phyloP scores from a whole-genome alignment of 2,888 invertebrate genomes.

The Lymantria monacha region DNA sequence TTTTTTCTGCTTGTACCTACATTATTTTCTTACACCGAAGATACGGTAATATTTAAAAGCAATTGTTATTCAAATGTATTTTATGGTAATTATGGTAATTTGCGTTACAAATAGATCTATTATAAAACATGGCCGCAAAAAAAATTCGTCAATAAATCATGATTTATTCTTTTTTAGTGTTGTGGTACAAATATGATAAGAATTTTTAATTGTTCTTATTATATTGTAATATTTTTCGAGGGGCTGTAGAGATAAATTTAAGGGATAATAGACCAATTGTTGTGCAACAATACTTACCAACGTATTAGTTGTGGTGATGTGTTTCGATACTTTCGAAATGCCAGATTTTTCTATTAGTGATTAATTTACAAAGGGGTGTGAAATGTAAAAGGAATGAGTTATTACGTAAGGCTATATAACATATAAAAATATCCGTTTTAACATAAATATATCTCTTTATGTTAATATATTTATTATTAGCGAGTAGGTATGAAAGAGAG shows the following conservation, averaged over 20 bases:
- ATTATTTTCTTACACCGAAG: not conserved
- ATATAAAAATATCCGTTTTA: too few species aligned
- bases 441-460: too few species aligned
- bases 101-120: conserved; percentile 28
- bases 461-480: too few species aligned
- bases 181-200: conserved; percentile 42
- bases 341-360: conserved; percentile 12
- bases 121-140: conserved; percentile 38
- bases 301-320: conserved; percentile 55
- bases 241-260: conserved; percentile 57
- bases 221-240: conserved; percentile 64
- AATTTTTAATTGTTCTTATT: conserved; percentile 66
- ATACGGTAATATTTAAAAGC: conserved; percentile 3
- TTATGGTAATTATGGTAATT: conserved; percentile 47
- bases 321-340: conserved; percentile 20
- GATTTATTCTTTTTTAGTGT: conserved; percentile 59
- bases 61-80: conserved; percentile 13
- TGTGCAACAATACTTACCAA: conserved; percentile 66
- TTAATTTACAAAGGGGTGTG: conserved; percentile 5
- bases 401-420: too few species aligned
- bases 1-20: too few species aligned
- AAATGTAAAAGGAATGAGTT: not conserved
- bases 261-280: conserved; percentile 67
- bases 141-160: conserved; percentile 47
- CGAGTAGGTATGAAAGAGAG: too few species aligned